Evolutionary conservation across 2,888 invertebrate genomes (phyloP).

Genomic region (Ochropleura plecta): DNA sequence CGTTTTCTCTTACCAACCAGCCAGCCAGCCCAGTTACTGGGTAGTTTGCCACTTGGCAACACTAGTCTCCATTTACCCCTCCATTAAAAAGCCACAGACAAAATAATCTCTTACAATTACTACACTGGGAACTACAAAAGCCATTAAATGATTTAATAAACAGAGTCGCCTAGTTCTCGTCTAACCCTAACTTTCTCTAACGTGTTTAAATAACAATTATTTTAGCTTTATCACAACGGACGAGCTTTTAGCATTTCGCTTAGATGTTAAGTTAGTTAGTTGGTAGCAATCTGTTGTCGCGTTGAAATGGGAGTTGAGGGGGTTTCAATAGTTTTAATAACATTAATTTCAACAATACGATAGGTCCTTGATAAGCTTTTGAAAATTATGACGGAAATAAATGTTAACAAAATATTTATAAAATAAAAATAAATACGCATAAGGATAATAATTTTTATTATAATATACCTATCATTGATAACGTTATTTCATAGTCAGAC

Average conservation of each 20-base stretch:
- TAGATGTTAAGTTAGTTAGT: slow-evolving; percentile 67
- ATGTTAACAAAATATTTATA: too few species aligned
- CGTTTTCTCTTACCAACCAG: background rate
- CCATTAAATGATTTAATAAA: slow-evolving; percentile 51
- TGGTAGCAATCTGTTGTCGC: slow-evolving; percentile 53
- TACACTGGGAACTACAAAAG: slow-evolving; percentile 25
- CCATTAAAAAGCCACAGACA: background rate
- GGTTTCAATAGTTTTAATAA: slow-evolving; percentile 17
- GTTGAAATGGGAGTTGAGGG: slow-evolving; percentile 6
- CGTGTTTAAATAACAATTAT: slow-evolving; percentile 67
- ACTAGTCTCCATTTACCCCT: background rate
- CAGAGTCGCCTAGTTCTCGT: slow-evolving; percentile 28
- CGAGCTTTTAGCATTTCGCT: slow-evolving; percentile 67
- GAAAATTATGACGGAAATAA: background rate
- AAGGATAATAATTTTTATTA: too few species aligned
- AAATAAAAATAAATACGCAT: too few species aligned
- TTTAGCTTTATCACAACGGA: slow-evolving; percentile 59
- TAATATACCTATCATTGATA: too few species aligned
- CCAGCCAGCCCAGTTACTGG: too few species aligned
- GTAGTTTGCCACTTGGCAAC: background rate
- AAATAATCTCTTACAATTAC: slow-evolving; percentile 13
- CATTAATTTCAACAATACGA: background rate
- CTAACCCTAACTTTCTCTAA: slow-evolving; percentile 56
- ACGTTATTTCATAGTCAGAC: too few species aligned
- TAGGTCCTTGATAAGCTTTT: background rate